phyloP scores from a whole-genome alignment of 2,797 vertebrate species.

The Anguilla pacifica region DNA sequence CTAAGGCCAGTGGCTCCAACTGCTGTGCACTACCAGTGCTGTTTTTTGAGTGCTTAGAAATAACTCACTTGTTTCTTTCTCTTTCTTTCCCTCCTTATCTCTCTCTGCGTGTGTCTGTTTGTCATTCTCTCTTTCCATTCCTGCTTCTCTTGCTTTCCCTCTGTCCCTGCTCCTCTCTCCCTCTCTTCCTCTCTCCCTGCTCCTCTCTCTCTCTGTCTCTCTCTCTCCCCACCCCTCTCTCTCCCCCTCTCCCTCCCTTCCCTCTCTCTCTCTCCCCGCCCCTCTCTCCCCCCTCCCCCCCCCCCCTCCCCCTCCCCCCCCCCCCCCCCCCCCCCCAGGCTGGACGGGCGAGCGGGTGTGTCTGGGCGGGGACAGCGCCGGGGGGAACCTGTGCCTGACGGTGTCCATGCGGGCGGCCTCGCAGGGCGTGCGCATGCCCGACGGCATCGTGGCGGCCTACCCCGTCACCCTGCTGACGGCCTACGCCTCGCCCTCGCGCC shows the following conservation, averaged over 20 bases:
- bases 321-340: conserved; percentile 60
- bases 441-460: conserved; percentile 85
- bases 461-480: conserved; percentile 84
- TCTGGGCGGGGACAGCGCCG: conserved; percentile 88
- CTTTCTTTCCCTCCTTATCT: background rate
- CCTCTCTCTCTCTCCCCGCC: background rate
- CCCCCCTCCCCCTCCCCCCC: background rate
- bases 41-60: background rate
- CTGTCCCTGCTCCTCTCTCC: background rate
- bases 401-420: conserved; percentile 84
- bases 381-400: conserved; percentile 86
- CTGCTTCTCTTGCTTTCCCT: background rate
- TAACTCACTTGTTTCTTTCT: background rate
- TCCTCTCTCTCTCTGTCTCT: background rate
- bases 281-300: background rate
- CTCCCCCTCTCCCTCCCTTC: too few relatives aligned
- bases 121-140: too few relatives aligned
- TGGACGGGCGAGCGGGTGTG: conserved; percentile 87
- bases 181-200: background rate
- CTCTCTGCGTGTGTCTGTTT: too few relatives aligned
- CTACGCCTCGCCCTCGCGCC: conserved; percentile 86
- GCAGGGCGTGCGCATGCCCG: conserved; percentile 82
- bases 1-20: background rate
- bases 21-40: too few relatives aligned
- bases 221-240: too few relatives aligned